phyloP scores from a whole-genome alignment of 2,888 invertebrate species.

The Stratiomys singularior region DNA sequence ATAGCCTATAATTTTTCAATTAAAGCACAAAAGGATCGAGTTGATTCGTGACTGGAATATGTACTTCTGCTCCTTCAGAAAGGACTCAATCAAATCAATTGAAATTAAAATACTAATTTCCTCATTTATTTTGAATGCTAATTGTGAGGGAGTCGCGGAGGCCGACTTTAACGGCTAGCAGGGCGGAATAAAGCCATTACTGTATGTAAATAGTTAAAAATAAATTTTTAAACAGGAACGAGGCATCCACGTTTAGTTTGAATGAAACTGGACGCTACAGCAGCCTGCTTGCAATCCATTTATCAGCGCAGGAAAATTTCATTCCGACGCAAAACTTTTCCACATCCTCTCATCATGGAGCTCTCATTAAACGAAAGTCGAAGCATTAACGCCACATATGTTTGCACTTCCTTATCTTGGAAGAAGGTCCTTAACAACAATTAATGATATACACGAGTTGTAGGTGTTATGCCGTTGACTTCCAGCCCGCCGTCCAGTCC shows the following conservation, averaged over 20 bases:
- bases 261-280: too few species aligned
- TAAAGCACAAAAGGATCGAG: slow-evolving; percentile 26
- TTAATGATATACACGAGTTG: background rate
- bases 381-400: background rate
- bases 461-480: slow-evolving; percentile 24
- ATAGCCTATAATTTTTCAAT: slow-evolving; percentile 45
- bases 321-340: too few species aligned
- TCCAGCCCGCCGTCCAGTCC: background rate
- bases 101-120: slow-evolving; percentile 1
- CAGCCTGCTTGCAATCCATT: too few species aligned
- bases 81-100: background rate
- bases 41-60: background rate
- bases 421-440: slow-evolving; percentile 30
- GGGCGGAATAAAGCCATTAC: background rate
- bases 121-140: slow-evolving; percentile 2
- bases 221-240: background rate
- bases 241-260: too few species aligned
- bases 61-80: background rate
- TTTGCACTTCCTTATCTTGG: slow-evolving; percentile 14
- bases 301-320: background rate
- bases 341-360: too few species aligned
- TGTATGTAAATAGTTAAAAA: background rate
- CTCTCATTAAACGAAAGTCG: background rate
- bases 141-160: background rate
- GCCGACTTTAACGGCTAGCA: background rate